Percentiles rank a stretch among this genome's conserved stretches.
Conservation (phyloP, 2,888 invertebrate genomes). For the Ditula angustiorana region DNA sequence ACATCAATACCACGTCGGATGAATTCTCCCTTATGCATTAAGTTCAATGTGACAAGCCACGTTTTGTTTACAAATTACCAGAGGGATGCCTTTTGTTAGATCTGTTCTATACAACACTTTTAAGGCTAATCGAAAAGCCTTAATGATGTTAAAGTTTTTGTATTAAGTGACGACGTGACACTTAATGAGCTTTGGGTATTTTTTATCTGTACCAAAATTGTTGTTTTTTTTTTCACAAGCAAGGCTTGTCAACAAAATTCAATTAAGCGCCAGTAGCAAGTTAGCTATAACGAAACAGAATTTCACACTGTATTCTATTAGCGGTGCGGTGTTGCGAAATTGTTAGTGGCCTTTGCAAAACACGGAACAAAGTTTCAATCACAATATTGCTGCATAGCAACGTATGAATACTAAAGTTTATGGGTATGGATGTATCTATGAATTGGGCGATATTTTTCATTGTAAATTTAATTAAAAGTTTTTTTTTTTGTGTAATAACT, state of each 20-base stretch:
- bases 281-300: constrained; percentile 24
- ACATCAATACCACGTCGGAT: constrained; percentile 59
- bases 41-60: not conserved
- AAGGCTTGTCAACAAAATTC: constrained; percentile 32
- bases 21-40: constrained; percentile 7
- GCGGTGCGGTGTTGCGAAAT: constrained; percentile 21
- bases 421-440: too few relatives aligned
- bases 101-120: not conserved
- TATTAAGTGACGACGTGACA: too few relatives aligned
- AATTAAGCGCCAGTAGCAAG: constrained; percentile 32
- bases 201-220: not conserved
- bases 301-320: constrained; percentile 32
- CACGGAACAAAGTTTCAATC: constrained; percentile 11
- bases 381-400: not conserved
- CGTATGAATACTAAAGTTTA: not conserved
- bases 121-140: not conserved
- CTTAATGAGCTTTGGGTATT: too few relatives aligned
- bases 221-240: constrained; percentile 1
- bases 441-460: too few relatives aligned
- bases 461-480: too few relatives aligned
- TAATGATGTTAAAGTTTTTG: too few relatives aligned
- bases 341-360: constrained; percentile 22
- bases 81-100: not conserved
- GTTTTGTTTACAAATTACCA: not conserved
- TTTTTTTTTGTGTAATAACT: too few relatives aligned